Evolutionary conservation across 2,113 vertebrate genomes (phyloP).

Genomic region (Phylloscopus whistleri): DNA sequence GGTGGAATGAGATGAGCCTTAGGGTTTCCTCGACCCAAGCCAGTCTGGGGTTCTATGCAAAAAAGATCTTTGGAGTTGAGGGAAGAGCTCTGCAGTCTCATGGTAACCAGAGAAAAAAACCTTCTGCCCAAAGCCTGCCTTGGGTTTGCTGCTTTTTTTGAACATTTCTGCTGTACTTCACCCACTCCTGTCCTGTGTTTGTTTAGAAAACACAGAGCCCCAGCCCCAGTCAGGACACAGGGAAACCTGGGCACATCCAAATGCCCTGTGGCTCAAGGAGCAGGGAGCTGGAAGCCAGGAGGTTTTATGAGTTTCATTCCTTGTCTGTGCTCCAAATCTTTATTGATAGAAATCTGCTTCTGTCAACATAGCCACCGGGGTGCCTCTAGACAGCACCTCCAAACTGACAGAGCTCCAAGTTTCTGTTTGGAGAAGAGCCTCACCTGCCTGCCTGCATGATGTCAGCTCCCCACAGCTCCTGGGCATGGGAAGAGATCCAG

Average conservation of each 20-base stretch:
- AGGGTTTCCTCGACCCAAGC: not conserved
- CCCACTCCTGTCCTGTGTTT: not conserved
- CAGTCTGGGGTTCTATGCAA: not conserved
- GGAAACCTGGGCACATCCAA: not conserved
- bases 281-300: not conserved
- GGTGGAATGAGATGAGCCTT: not conserved
- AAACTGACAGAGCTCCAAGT: constrained; percentile 32
- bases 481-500: not conserved
- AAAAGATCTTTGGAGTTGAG: not conserved
- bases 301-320: not conserved
- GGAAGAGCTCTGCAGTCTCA: not conserved
- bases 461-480: not conserved
- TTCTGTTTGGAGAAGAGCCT: constrained; percentile 41
- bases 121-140: not conserved
- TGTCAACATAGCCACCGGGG: not conserved
- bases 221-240: not conserved
- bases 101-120: not conserved
- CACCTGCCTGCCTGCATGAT: constrained; percentile 21
- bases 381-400: not conserved
- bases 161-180: not conserved
- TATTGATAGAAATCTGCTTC: constrained; percentile 63
- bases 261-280: not conserved
- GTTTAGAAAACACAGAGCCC: constrained; percentile 5
- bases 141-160: not conserved
- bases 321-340: not conserved